Base-by-base conservation (phyloP, 2,797 vertebrate species). In the Eulemur coronatus region DNA sequence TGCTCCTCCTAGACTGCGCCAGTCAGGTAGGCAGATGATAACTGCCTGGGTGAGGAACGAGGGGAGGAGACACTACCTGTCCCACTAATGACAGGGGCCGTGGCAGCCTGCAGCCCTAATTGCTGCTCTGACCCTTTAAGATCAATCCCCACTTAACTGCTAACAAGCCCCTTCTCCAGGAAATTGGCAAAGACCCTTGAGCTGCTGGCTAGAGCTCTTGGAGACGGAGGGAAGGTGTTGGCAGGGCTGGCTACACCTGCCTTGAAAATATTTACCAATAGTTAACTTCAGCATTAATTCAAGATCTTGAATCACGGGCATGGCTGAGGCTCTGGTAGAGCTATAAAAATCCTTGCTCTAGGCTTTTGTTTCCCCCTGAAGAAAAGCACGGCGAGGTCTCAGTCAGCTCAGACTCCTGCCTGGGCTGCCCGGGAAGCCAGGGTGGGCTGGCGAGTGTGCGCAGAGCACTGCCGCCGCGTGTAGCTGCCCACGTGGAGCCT, bases 191-290 rank as follows among this genome's bases (percentile, higher is more conserved):
- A 70, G 78, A 15, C 87, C 41, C 59, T 59, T 28, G 28, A 33
- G 59, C 67, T 41, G 52, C 46, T 80, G 69, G 26, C 70, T 78
- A 6, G n/a, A 11, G 75, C 57, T 55, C 50, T 41, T 35, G 15
- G 38, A 81, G 70, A 73, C 15, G 20, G 46, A 76, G 43, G 61
- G 38, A 73, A 76, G 50, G 17, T 14, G 11, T 13, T 80, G 81
- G 61, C 38, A 13, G 57, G 55, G n/a, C 11, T 35, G 55, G 18
- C 8, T 57, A 20, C 7, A 38, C 43, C 88, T 75, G 61, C 50
- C 72, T 50, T 24, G 33, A 67, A 92, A 79, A n/a, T 57, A 70
- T 88, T 91, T 89, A 65, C 73, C 52, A 85, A 94, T 22, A 52
- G 73, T 82, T 84, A 82, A 93, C 78, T 69, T 79, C 2, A 84